Evolutionary conservation across 92 coral and sea anemone species (phyloP).

Genomic region (Desmophyllum pertusum): DNA sequence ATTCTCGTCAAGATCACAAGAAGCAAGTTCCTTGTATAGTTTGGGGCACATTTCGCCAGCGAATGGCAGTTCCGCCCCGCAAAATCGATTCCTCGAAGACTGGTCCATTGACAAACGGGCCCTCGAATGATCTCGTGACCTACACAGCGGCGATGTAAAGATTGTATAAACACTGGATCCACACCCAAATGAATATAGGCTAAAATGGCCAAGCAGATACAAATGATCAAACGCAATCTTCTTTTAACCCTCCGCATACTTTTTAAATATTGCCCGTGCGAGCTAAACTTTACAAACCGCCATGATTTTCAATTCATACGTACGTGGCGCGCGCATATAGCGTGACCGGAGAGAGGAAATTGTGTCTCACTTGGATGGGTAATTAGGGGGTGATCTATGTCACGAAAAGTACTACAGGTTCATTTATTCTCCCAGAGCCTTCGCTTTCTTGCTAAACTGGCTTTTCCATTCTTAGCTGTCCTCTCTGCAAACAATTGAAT

Average conservation of each 20-base stretch:
- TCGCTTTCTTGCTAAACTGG: too few relatives aligned
- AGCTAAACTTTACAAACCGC: too few relatives aligned
- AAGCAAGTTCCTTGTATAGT: constrained; percentile 48
- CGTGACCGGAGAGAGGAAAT: too few relatives aligned
- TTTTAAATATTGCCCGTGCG: too few relatives aligned
- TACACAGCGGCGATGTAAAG: background rate
- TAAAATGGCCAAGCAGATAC: background rate
- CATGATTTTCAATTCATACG: too few relatives aligned
- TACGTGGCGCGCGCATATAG: too few relatives aligned
- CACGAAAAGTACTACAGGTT: too few relatives aligned
- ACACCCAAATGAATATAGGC: background rate
- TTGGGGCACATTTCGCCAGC: constrained; percentile 65
- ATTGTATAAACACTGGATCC: background rate
- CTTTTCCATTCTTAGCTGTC: too few relatives aligned
- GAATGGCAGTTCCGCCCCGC: background rate
- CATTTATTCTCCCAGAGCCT: too few relatives aligned
- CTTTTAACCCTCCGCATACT: background rate
- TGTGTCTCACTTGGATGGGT: too few relatives aligned
- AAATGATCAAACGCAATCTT: background rate
- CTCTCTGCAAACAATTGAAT: too few relatives aligned
- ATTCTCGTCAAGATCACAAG: background rate
- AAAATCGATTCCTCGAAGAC: background rate
- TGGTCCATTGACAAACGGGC: background rate
- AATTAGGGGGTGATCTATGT: too few relatives aligned
- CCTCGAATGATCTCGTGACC: background rate